A percentile compares a stretch with the other conserved stretches of the same genome.
These are phyloP conservation scores for Gouania willdenowi DNA, from an alignment of 2,797 vertebrate species.

Conservation along the genomic window DNA sequence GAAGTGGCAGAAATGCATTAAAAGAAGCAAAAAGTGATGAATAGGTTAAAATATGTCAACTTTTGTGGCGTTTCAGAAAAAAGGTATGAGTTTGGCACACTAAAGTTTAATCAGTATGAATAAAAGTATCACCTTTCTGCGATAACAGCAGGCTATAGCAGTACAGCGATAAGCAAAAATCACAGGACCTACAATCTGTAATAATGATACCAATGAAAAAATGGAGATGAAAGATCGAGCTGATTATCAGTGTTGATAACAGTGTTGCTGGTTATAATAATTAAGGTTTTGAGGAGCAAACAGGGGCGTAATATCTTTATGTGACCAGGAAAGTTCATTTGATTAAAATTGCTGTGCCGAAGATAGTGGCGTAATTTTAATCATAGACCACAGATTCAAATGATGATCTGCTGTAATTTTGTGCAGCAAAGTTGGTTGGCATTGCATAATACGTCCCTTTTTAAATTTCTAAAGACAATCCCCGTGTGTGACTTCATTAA, in stretches of 20 bases:
- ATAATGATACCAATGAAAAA: constrained; percentile 58
- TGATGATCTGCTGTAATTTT: constrained; percentile 23
- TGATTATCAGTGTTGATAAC: constrained; percentile 58
- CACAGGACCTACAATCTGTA: constrained; percentile 50
- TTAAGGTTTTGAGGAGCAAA: constrained; percentile 60
- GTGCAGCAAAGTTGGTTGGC: constrained; percentile 18
- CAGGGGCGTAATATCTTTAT: constrained; percentile 47
- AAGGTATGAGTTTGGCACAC: too few relatives aligned
- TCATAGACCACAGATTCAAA: constrained; percentile 45
- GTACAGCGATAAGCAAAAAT: constrained; percentile 31
- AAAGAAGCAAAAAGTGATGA: too few relatives aligned
- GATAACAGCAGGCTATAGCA: constrained; percentile 62
- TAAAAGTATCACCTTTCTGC: constrained; percentile 60
- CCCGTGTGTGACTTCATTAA: constrained; percentile 40
- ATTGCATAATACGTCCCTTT: constrained; percentile 1
- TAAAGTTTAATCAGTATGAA: constrained; percentile 62
- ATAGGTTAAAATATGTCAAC: too few relatives aligned
- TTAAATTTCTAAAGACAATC: constrained; percentile 8
- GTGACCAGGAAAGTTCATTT: constrained; percentile 47
- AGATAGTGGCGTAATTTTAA: constrained; percentile 47
- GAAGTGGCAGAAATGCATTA: too few relatives aligned
- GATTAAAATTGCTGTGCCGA: constrained; percentile 62
- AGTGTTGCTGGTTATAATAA: constrained; percentile 64
- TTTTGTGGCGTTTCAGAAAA: too few relatives aligned
- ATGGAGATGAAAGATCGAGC: constrained; percentile 46